Percentiles rank a stretch among this genome's conserved stretches.
These are phyloP conservation scores for Cheilosia vulpina DNA, from an alignment of 2,888 invertebrate species.

Conservation along the genomic window DNA sequence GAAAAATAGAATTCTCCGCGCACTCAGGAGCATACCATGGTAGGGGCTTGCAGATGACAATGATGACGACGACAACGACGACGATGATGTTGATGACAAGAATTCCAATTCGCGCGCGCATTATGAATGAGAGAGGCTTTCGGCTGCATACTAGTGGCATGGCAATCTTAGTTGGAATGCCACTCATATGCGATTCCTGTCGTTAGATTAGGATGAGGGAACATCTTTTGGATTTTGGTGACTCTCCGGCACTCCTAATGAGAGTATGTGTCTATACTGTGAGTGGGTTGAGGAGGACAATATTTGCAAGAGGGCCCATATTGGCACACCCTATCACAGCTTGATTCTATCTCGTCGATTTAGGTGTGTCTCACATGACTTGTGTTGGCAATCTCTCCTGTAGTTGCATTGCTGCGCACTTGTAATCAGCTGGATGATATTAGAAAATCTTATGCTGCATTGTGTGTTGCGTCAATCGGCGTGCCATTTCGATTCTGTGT, in stretches of 20 bases:
- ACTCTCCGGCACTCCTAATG: slow-evolving; percentile 58
- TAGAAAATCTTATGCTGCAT: slow-evolving; percentile 12
- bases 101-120: slow-evolving; percentile 61
- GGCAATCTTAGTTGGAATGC: slow-evolving; percentile 55
- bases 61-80: background rate
- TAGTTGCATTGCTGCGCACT: background rate
- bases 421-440: slow-evolving; percentile 22
- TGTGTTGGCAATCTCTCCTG: slow-evolving; percentile 12
- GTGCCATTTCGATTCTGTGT: slow-evolving; percentile 53
- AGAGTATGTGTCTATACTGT: slow-evolving; percentile 4
- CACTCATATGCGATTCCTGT: slow-evolving; percentile 51
- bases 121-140: slow-evolving; percentile 60
- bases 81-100: slow-evolving; percentile 53
- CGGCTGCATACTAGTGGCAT: background rate
- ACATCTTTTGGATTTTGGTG: slow-evolving; percentile 42
- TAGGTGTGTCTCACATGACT: slow-evolving; percentile 57
- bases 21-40: slow-evolving; percentile 1
- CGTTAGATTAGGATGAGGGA: slow-evolving; percentile 27
- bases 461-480: slow-evolving; percentile 44
- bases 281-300: slow-evolving; percentile 31
- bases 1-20: slow-evolving; percentile 60
- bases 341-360: slow-evolving; percentile 41
- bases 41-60: background rate
- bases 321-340: slow-evolving; percentile 52
- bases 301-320: slow-evolving; percentile 31